These are phyloP conservation scores for Teleopsis dalmanni DNA, from an alignment of 1,140 invertebrate species.

Conservation along the genomic window DNA sequence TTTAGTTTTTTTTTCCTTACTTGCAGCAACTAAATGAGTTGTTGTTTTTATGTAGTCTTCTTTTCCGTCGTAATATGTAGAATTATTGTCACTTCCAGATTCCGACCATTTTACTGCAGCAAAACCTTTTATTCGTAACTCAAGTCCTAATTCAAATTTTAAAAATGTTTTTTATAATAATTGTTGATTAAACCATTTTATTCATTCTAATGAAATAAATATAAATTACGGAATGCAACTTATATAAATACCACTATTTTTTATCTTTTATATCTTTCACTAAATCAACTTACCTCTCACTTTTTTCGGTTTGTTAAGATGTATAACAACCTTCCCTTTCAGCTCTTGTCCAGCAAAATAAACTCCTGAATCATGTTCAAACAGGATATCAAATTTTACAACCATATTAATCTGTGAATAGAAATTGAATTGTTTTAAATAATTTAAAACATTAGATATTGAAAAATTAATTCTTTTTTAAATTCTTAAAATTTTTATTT, in stretches of 20 bases:
- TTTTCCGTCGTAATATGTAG: neutral
- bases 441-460: no score
- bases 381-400: conserved; percentile 33
- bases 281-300: conserved; percentile 31
- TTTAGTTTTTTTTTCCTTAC: no score
- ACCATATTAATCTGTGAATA: conserved; percentile 16
- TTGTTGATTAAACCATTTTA: no score
- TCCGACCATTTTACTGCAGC: neutral
- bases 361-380: conserved; percentile 45
- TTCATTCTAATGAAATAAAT: no score
- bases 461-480: no score
- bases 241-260: no score
- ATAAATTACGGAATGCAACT: no score
- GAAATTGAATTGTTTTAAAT: no score
- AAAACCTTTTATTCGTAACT: neutral
- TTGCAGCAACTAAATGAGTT: neutral
- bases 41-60: conserved; percentile 5
- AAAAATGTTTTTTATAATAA: no score
- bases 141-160: no score
- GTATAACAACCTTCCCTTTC: conserved; percentile 44
- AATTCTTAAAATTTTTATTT: no score
- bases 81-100: neutral
- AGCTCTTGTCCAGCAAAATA: conserved; percentile 49
- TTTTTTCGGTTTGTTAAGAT: conserved; percentile 43
- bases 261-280: no score